phyloP scores from a whole-genome alignment of 2,797 vertebrate genomes.

The Agapornis canus region DNA sequence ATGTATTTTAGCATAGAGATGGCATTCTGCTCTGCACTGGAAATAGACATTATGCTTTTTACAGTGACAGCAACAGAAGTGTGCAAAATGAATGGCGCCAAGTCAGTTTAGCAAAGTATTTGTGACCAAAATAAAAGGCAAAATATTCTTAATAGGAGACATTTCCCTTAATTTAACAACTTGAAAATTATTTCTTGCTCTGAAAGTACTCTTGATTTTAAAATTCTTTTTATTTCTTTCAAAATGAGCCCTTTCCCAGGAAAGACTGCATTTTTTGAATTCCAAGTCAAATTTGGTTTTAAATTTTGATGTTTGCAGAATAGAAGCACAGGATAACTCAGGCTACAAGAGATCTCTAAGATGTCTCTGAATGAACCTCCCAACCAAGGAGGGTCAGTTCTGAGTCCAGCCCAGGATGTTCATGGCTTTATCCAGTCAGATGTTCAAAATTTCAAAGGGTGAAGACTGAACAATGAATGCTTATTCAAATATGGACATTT shows the following conservation, averaged over 20 bases:
- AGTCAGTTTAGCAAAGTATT: background rate
- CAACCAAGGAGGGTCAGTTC: background rate
- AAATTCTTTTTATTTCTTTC: background rate
- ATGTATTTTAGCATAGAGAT: background rate
- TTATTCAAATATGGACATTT: background rate
- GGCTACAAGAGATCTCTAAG: background rate
- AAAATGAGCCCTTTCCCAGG: background rate
- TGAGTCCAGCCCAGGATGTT: background rate
- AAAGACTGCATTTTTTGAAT: background rate
- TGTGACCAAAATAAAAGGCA: background rate
- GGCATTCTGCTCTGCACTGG: background rate
- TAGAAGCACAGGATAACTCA: background rate
- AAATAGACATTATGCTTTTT: background rate
- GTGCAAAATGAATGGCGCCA: background rate
- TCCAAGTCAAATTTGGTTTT: background rate
- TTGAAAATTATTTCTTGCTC: background rate
- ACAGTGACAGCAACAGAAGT: background rate
- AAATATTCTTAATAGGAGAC: background rate
- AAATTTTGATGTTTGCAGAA: background rate
- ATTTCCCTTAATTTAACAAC: background rate
- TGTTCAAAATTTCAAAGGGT: background rate
- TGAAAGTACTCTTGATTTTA: background rate
- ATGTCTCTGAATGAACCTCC: background rate
- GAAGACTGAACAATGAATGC: background rate
- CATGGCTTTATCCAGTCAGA: background rate